These are phyloP conservation scores for Ramphastos sulfuratus DNA, from an alignment of 2,113 vertebrate species.

Conservation along the genomic window DNA sequence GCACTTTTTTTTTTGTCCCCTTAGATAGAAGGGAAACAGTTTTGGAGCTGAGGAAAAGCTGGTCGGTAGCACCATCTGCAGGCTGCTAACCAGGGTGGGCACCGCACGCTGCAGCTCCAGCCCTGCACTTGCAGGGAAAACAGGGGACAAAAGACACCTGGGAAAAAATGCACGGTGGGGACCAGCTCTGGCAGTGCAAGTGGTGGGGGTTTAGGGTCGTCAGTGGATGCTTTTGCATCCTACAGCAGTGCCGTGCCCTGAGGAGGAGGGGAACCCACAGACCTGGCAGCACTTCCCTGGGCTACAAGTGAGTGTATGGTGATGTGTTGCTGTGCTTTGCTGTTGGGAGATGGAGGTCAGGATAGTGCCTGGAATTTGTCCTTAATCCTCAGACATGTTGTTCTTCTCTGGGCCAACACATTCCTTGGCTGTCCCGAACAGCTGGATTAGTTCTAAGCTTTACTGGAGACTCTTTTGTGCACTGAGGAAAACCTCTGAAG, in stretches of 20 bases:
- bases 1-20: background rate
- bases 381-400: background rate
- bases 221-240: accelerated
- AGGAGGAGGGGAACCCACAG: accelerated
- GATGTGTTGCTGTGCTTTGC: background rate
- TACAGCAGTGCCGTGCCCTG: accelerated
- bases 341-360: background rate
- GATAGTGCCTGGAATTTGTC: background rate
- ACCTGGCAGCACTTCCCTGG: background rate
- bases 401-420: background rate
- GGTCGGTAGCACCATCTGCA: constrained; percentile 95
- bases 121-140: background rate
- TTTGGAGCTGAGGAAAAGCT: constrained; percentile 74
- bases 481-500: background rate
- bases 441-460: background rate
- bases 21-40: background rate
- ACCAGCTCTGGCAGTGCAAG: accelerated
- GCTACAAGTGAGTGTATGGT: accelerated
- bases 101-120: background rate
- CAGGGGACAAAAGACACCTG: background rate
- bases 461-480: accelerated
- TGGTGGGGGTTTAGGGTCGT: accelerated
- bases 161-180: accelerated
- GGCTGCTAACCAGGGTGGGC: constrained; percentile 71
- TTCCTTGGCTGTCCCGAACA: background rate